Evolutionary conservation across 2,797 vertebrate genomes (phyloP).

Genomic region (Novumbra hubbsi): DNA sequence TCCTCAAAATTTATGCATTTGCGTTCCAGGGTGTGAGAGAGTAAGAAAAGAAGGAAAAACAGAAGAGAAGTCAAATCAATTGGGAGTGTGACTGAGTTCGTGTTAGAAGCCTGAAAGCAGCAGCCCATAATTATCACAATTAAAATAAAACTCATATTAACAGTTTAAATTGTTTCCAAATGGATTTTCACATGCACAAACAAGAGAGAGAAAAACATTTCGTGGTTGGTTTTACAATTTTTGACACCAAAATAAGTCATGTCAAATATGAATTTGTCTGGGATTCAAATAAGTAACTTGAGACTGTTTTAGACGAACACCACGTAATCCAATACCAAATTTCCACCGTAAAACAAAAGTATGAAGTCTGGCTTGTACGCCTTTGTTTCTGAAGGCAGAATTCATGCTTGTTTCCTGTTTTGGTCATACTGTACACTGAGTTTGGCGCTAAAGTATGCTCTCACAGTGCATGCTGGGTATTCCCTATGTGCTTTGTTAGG

Average conservation of each 20-base stretch:
- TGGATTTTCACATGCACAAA: slow-evolving; percentile 61
- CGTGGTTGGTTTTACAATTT: slow-evolving; percentile 47
- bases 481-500: slow-evolving; percentile 46
- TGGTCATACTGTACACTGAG: slow-evolving; percentile 24
- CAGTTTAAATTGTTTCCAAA: slow-evolving; percentile 80
- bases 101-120: slow-evolving; percentile 64
- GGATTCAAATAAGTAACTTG: slow-evolving; percentile 46
- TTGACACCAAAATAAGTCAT: slow-evolving; percentile 50
- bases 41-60: slow-evolving; percentile 18
- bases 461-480: slow-evolving; percentile 55
- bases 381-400: slow-evolving; percentile 23
- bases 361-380: slow-evolving; percentile 25
- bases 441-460: slow-evolving; percentile 35
- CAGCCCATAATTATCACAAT: slow-evolving; percentile 81
- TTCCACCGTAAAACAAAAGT: slow-evolving; percentile 12
- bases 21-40: neutral
- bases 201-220: slow-evolving; percentile 53
- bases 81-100: slow-evolving; percentile 55
- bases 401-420: slow-evolving; percentile 39
- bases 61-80: slow-evolving; percentile 35
- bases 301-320: slow-evolving; percentile 34
- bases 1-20: neutral
- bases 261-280: slow-evolving; percentile 59
- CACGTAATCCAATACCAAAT: slow-evolving; percentile 20
- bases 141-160: slow-evolving; percentile 82